phyloP scores from a whole-genome alignment of 2,113 vertebrate genomes.

The Forbesichthys papilliferus region DNA sequence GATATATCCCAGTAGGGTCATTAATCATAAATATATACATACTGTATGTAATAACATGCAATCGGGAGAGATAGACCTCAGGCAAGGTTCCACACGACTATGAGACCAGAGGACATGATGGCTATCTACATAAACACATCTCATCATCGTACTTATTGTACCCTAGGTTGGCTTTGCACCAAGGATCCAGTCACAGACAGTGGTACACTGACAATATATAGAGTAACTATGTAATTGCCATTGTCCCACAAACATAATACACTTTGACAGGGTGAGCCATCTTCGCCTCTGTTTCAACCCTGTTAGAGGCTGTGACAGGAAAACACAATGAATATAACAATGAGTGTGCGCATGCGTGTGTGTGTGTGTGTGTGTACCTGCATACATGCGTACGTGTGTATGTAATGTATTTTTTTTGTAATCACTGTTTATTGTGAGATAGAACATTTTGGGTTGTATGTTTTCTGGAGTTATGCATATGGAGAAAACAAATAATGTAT shows the following conservation, averaged over 20 bases:
- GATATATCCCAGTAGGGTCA: constrained; percentile 59
- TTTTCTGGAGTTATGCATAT: constrained; percentile 37
- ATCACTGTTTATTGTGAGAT: constrained; percentile 34
- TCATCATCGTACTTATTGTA: constrained; percentile 37
- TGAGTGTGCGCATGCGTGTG: too few species aligned
- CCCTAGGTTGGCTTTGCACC: constrained; percentile 36
- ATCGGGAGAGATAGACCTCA: constrained; percentile 37
- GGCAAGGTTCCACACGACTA: constrained; percentile 38
- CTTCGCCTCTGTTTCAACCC: constrained; percentile 28
- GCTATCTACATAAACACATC: constrained; percentile 42
- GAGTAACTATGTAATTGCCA: constrained; percentile 35
- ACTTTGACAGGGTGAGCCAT: constrained; percentile 41
- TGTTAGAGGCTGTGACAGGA: background rate
- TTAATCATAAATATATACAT: constrained; percentile 66
- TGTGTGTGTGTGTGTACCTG: too few species aligned
- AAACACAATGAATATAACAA: background rate
- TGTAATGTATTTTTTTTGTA: constrained; percentile 22
- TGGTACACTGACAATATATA: constrained; percentile 21
- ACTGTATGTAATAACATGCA: constrained; percentile 59
- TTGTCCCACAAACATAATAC: constrained; percentile 54
- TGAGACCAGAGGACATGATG: constrained; percentile 29
- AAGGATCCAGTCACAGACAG: constrained; percentile 11
- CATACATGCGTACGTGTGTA: too few species aligned
- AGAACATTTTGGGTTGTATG: too few species aligned
- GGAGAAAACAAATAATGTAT: constrained; percentile 49